Evolutionary conservation across 2,797 vertebrate genomes (phyloP).

Genomic region (Hippocampus kuda): DNA sequence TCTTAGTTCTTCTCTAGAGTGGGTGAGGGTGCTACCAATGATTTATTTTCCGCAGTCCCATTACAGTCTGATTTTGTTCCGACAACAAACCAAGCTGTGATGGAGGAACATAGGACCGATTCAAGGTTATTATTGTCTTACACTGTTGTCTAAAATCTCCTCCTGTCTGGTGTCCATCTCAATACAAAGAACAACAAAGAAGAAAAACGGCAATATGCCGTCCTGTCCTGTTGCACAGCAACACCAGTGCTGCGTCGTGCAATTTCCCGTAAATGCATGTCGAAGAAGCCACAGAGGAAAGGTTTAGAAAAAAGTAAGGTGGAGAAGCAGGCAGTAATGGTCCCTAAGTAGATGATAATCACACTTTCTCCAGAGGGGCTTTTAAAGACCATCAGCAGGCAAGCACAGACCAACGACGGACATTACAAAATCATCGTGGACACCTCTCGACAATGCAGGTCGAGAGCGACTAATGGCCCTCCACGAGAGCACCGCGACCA

Average conservation of each 20-base stretch:
- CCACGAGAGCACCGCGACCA: conserved; percentile 39
- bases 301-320: conserved; percentile 18
- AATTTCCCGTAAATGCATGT: conserved; percentile 22
- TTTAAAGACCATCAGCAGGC: conserved; percentile 53
- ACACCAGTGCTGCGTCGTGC: conserved; percentile 8
- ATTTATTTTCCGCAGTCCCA: too few species aligned
- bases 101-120: too few species aligned
- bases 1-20: too few species aligned
- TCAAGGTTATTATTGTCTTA: too few species aligned
- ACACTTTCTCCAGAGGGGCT: conserved; percentile 37
- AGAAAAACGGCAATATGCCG: too few species aligned
- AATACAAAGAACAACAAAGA: too few species aligned
- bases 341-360: conserved; percentile 49
- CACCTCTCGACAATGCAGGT: conserved; percentile 52
- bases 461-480: conserved; percentile 50
- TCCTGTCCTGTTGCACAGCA: too few species aligned
- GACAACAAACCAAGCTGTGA: too few species aligned
- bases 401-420: conserved; percentile 46
- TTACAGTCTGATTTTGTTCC: too few species aligned
- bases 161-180: too few species aligned
- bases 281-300: background rate
- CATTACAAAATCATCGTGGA: conserved; percentile 49
- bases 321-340: conserved; percentile 20
- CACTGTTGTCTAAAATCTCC: too few species aligned
- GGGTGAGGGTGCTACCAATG: too few species aligned